Base-by-base conservation (phyloP, 2,797 vertebrate genomes). In the Cyclopterus lumpus region DNA sequence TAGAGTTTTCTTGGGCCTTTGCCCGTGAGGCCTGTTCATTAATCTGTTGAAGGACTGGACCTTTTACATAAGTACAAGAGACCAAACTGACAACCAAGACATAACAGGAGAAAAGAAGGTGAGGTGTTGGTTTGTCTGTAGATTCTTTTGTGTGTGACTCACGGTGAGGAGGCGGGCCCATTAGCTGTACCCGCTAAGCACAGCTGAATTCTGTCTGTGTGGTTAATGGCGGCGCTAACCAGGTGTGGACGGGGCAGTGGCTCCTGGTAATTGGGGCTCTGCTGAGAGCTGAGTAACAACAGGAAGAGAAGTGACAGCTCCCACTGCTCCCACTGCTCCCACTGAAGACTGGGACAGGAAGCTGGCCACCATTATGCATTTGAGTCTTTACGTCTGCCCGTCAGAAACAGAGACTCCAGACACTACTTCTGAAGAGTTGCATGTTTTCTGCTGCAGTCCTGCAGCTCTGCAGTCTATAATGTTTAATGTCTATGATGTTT, bases 241-340 rank as follows among this genome's bases (percentile, higher is more conserved):
- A 77, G 78, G 82, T 86, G 81, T 73, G 88, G 81, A 76, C 40
- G 11, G 6, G 82, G 48, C 63, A 30, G 77, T 46, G 68, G 62
- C 76, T 75, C 81, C 72, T 44, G 71, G 67, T 93, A 91, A 91
- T 92, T 93, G 84, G 83, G 78, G 73, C 80, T 88, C 88, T 32
- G 87, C 86, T 89, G 90, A 84, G 87, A 59, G 70, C 79, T 26
- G 58, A 79, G 82, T 58, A 82, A 81, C 86, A 87, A 86, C 86
- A 89, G 89, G 89, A 91, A 89, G 85, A 75, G 79, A 80, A 77
- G 77, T 82, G 86, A 89, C 82, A 79, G 88, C 86, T 89, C 87
- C 83, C 68, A 72, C 9, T 10, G 36, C 10, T 40, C 12, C 38
- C 4, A 14, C 83, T 55, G 87, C 81, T 84, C 1, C 53, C 4